Base-by-base conservation (phyloP, 2,888 invertebrate genomes). In the Sminthurides aquaticus region DNA sequence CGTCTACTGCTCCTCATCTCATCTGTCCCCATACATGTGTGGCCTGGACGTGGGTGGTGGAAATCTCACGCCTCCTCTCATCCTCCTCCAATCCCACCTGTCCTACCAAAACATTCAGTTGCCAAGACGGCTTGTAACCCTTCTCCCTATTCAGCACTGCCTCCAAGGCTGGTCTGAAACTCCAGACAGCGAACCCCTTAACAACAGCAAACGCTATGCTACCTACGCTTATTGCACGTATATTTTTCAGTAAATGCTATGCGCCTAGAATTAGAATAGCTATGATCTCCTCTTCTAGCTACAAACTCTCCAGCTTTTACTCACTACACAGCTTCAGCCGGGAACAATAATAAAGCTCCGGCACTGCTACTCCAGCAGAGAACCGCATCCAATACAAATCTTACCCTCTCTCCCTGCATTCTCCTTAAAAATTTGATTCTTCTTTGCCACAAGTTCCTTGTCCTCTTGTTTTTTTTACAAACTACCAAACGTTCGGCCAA, bases 61-160 rank as follows among this genome's bases (percentile, higher is more conserved):
- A 26, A 29, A 58, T 43, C 58, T 58, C 58, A 58, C 58, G 58
- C 58, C 58, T 58, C 58, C 24, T 43, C 58, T 34, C 58, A 43
- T 24, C 24, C 29, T 43, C 58, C 58, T 34, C 58, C 58, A 58
- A 58, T 58, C 29, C 58, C 58, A 58, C 58, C 58, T 58, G 58
- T 43, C 43, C 58, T 29, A 26, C 34, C 58, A 58, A 52, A 52
- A 52, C 20, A 52, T 15, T 43, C 58, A 24, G 43, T 34, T 28
- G 22, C 15, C 58, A 34, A 58, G 43, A 43, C 48, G 58, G 20
- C 22, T 28, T 57, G 57, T 27, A 57, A 25, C 58, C 18, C 24
- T 43, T 22, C 22, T 58, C 43, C 22, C 43, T 43, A 58, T 43
- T 58, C 34, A 58, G 58, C 43, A 20, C 58, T 58, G 29, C 58